These are phyloP conservation scores for Nasonovia ribisnigri DNA, from an alignment of 2,888 invertebrate genomes.

Conservation along the genomic window DNA sequence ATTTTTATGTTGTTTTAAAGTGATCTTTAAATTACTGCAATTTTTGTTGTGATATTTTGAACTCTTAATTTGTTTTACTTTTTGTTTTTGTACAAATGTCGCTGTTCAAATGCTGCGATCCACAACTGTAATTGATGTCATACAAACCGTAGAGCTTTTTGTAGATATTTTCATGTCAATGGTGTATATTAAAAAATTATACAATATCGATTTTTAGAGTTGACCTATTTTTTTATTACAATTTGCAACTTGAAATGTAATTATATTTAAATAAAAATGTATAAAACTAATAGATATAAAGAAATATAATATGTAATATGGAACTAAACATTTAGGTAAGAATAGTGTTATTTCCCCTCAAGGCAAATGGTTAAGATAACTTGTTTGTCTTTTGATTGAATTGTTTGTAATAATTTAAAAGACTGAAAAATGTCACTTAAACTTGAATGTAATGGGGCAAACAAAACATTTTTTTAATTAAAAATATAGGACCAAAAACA, in stretches of 20 bases:
- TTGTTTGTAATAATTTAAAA: constrained; percentile 49
- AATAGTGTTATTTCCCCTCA: constrained; percentile 7
- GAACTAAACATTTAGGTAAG: constrained; percentile 26
- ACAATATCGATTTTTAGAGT: constrained; percentile 63
- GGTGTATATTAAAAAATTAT: constrained; percentile 62
- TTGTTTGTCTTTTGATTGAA: constrained; percentile 32
- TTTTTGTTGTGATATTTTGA: constrained; percentile 61
- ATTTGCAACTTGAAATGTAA: constrained; percentile 24
- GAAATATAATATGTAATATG: neutral
- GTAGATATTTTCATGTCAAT: constrained; percentile 62
- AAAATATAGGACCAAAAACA: neutral
- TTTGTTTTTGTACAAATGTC: constrained; percentile 56
- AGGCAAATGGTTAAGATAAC: neutral
- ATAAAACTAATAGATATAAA: constrained; percentile 47
- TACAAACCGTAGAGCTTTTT: constrained; percentile 48
- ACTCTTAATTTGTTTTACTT: constrained; percentile 46
- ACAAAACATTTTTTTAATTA: neutral
- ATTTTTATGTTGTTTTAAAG: constrained; percentile 52
- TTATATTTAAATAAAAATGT: constrained; percentile 41
- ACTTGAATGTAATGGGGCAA: constrained; percentile 6
- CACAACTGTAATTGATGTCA: constrained; percentile 56
- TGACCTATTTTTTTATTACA: constrained; percentile 60
- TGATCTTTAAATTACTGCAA: constrained; percentile 50
- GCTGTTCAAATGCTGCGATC: constrained; percentile 26
- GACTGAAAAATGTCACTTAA: constrained; percentile 61